phyloP scores from a whole-genome alignment of 1,140 invertebrate genomes.

The Phortica variegata region DNA sequence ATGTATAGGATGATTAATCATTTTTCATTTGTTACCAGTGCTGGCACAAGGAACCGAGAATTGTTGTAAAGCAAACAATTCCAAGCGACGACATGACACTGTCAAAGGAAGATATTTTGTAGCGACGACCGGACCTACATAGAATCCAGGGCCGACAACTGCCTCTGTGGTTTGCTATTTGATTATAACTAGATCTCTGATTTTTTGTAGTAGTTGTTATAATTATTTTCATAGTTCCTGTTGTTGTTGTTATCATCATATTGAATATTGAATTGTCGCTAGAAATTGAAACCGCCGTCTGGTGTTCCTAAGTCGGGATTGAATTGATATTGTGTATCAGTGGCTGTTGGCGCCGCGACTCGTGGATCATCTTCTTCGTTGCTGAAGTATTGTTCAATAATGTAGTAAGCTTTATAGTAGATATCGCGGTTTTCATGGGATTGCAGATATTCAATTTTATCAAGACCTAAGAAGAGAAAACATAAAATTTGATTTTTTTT shows the following conservation, averaged over 20 bases:
- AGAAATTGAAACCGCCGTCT: slow-evolving; percentile 79
- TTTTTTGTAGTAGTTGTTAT: not conserved
- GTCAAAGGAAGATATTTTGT: no score
- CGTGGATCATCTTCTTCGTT: slow-evolving; percentile 86
- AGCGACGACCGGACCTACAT: no score
- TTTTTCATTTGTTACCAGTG: no score
- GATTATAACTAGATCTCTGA: no score
- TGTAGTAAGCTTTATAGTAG: slow-evolving; percentile 94
- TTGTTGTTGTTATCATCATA: slow-evolving; percentile 9
- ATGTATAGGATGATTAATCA: no score
- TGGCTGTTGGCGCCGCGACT: slow-evolving; percentile 77
- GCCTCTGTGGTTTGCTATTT: no score
- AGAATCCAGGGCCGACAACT: no score
- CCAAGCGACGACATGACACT: no score
- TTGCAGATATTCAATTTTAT: slow-evolving; percentile 97
- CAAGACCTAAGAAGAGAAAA: slow-evolving; percentile 71
- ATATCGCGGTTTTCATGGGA: slow-evolving; percentile 95
- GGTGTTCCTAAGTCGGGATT: slow-evolving; percentile 71
- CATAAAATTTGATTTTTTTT: slow-evolving; percentile 4
- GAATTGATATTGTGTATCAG: slow-evolving; percentile 78
- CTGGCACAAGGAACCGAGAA: no score
- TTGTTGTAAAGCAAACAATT: no score
- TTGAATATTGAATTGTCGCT: slow-evolving; percentile 33
- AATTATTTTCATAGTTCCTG: slow-evolving; percentile 3
- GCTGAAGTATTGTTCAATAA: slow-evolving; percentile 94